Base-by-base conservation (phyloP, 2,888 invertebrate genomes). In the Pyrrhia umbra region DNA sequence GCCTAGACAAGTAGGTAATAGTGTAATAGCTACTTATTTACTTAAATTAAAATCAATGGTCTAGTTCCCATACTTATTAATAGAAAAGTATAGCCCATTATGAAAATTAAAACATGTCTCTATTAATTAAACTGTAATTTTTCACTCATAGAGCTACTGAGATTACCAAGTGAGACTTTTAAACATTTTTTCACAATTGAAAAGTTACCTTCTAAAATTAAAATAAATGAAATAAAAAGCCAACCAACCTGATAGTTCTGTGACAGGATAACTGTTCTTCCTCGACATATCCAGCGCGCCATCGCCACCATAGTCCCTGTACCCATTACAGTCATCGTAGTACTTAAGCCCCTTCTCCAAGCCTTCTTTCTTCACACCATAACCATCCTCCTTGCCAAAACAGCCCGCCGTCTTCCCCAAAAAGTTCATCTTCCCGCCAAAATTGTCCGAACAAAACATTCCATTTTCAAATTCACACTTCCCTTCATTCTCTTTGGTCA, bases 401-500 rank as follows among this genome's bases (percentile, higher is more conserved):
- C 84, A 86, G 49, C 85, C 79, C 42, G 83, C 75, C 40, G 85
- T 79, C 64, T 92, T 92, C 16, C 81, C 82, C 69, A 91, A 83
- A 85, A 89, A 92, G 75, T 86, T 88, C 80, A 90, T 84, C 83
- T 92, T 92, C 90, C 86, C 92, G 88, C 92, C 92, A 86, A 90
- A 93, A 85, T 81, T 82, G 51, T 85, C 85, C 63, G 86, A 81
- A 77, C 89, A 86, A 79, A 90, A 92, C 88, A 88, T 90, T 88
- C 88, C 89, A 88, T 90, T 90, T 84, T 93, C 93, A 86, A 92
- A 92, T 72, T 91, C 90, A 79, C 89, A 93, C 86, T 90, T 94
- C 70, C 88, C 86, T 65, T 93, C 94, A 54, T 92, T 94, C 83
- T 95, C 95, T 74, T 92, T 94, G n/a, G 96, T 96, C 83, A 97